Conservation (phyloP, 2,888 invertebrate species). For the Uropetala carovei region DNA sequence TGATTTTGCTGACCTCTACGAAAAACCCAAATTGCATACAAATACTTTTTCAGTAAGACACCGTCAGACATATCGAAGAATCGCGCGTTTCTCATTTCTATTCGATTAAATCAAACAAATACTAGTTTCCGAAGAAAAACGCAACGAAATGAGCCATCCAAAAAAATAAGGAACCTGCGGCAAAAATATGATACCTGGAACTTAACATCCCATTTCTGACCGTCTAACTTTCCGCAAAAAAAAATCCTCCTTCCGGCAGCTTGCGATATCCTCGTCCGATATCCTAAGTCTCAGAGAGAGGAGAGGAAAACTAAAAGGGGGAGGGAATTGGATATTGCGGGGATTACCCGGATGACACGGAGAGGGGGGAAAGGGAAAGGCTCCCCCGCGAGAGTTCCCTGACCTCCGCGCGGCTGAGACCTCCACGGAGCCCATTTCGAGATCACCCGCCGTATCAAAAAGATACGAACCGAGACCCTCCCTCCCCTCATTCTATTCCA, state of each 20-base stretch:
- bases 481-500: neutral
- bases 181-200: too few species aligned
- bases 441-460: conserved; percentile 49
- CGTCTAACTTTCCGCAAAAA: neutral
- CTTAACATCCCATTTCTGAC: too few species aligned
- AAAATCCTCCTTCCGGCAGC: neutral
- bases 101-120: too few species aligned
- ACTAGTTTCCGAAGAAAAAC: too few species aligned
- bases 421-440: neutral
- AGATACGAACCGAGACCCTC: conserved; percentile 34
- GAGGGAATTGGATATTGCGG: neutral
- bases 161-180: too few species aligned
- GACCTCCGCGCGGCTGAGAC: conserved; percentile 14
- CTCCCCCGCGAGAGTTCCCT: conserved; percentile 49
- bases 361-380: neutral
- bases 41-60: too few species aligned
- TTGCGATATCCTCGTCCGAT: neutral
- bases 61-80: too few species aligned
- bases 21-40: too few species aligned
- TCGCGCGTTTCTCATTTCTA: too few species aligned
- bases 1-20: too few species aligned
- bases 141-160: too few species aligned
- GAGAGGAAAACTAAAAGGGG: neutral
- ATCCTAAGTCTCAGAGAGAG: neutral
- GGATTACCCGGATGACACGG: conserved; percentile 50